Evolutionary conservation across 2,888 invertebrate genomes (phyloP).

Genomic region (Spodoptera exigua): DNA sequence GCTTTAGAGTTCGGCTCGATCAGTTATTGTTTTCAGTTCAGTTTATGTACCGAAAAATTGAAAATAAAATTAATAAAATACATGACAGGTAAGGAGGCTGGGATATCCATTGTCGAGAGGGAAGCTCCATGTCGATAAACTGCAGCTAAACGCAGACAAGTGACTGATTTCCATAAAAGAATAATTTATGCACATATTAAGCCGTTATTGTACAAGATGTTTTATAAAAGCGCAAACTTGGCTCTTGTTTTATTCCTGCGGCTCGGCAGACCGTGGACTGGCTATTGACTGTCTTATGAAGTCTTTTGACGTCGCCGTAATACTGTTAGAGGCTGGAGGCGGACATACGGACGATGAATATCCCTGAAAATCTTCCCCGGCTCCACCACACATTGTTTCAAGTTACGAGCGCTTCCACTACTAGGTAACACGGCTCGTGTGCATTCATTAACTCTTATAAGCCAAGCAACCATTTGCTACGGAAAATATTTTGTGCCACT

Average conservation of each 20-base stretch:
- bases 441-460: slow-evolving; percentile 27
- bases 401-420: slow-evolving; percentile 44
- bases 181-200: slow-evolving; percentile 25
- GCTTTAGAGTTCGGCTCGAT: no score
- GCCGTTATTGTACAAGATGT: slow-evolving; percentile 21
- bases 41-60: no score
- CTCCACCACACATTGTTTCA: slow-evolving; percentile 38
- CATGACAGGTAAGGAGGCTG: no score
- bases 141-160: slow-evolving; percentile 5
- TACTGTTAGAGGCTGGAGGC: slow-evolving; percentile 54
- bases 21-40: no score
- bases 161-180: slow-evolving; percentile 22
- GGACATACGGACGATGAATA: slow-evolving; percentile 47
- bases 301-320: slow-evolving; percentile 55
- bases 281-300: slow-evolving; percentile 40
- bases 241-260: slow-evolving; percentile 27
- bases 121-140: neutral
- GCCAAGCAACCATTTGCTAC: slow-evolving; percentile 18
- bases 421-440: slow-evolving; percentile 18
- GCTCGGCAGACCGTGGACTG: slow-evolving; percentile 8
- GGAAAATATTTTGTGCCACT: slow-evolving; percentile 28
- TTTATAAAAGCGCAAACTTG: slow-evolving; percentile 14
- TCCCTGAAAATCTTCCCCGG: slow-evolving; percentile 9
- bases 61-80: no score
- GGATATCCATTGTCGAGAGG: no score